phyloP scores from a whole-genome alignment of 2,888 invertebrate species.

The Nomada goodeniana region DNA sequence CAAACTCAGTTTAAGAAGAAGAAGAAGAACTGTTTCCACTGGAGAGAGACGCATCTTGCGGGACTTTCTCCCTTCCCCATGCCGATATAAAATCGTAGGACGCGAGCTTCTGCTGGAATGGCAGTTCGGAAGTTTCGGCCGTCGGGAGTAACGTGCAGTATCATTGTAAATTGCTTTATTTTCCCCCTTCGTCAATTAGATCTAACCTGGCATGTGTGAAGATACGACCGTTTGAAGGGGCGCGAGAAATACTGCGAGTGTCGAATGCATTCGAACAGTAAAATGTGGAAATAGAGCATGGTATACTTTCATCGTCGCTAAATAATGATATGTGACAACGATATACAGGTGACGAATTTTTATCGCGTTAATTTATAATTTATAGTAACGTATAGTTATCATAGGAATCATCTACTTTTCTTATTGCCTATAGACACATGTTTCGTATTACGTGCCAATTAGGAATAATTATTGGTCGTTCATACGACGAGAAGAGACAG shows the following conservation, averaged over 20 bases:
- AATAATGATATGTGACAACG: too few relatives aligned
- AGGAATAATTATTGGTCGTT: too few relatives aligned
- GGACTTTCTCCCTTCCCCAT: constrained; percentile 66
- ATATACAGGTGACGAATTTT: too few relatives aligned
- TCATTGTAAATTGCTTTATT: constrained; percentile 61
- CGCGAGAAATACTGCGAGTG: background rate
- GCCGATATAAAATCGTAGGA: constrained; percentile 77
- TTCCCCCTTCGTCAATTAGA: constrained; percentile 41
- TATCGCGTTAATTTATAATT: too few relatives aligned
- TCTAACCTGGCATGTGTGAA: constrained; percentile 23
- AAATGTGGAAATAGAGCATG: too few relatives aligned
- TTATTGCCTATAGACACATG: too few relatives aligned
- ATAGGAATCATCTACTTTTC: too few relatives aligned
- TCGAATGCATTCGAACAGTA: too few relatives aligned
- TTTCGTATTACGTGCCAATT: too few relatives aligned
- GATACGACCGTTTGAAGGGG: background rate
- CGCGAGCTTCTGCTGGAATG: constrained; percentile 71
- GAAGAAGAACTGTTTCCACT: constrained; percentile 79
- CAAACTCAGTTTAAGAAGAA: constrained; percentile 84
- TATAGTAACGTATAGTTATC: too few relatives aligned
- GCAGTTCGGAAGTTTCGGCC: constrained; percentile 75
- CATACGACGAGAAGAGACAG: too few relatives aligned
- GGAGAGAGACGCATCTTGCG: constrained; percentile 75
- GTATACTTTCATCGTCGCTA: too few relatives aligned
- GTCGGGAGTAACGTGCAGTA: constrained; percentile 72